Base-by-base conservation (phyloP, 2,888 invertebrate species). In the Cepaea hortensis region DNA sequence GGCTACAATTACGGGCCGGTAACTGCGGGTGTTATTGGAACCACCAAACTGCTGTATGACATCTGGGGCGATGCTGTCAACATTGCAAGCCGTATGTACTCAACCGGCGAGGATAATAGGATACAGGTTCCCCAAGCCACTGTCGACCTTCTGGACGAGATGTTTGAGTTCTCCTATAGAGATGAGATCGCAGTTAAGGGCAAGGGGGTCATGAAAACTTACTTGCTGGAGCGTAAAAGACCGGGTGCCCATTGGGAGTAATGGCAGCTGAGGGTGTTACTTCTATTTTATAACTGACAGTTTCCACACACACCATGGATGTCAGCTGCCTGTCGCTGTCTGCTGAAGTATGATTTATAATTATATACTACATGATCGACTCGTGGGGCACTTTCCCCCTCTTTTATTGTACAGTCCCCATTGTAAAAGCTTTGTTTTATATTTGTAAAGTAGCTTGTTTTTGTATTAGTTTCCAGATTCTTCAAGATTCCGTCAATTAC, bases 51-150 rank as follows among this genome's bases (percentile, higher is more conserved):
- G 88, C 97, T 98, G 94, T 99, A 98, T 92, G 99, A 99, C 94
- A 99, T 99, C 91, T 99, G 99, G 99, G 99, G 99, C 0, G 99
- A 99, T 94, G 98, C 99, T 0, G 99, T 99, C 0, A 99, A 99
- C 94, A 98, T 99, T 87, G 98, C 99, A 0, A 98, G 98, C 11
- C 96, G 99, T 85, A 99, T 99, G 99, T 99, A 99, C 94, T 97
- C 98, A 0, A 99, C 98, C 0, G 99, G 99, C 0, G 96, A 98
- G 15, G 96, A 96, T 5, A 97, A 97, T 87, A 95, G 97, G 81
- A 97, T 98, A 90, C 95, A 95, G 91, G 95, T 95, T 65, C 94
- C 95, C 6, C 93, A 94, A 87, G 91, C 92, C 9, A 91, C 93
- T 4, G 93, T 93, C 0, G 90, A 96, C 0, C 95, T 96, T 23